Evolutionary conservation across 2,113 vertebrate species (phyloP).

Genomic region (Actinemys pallida): DNA sequence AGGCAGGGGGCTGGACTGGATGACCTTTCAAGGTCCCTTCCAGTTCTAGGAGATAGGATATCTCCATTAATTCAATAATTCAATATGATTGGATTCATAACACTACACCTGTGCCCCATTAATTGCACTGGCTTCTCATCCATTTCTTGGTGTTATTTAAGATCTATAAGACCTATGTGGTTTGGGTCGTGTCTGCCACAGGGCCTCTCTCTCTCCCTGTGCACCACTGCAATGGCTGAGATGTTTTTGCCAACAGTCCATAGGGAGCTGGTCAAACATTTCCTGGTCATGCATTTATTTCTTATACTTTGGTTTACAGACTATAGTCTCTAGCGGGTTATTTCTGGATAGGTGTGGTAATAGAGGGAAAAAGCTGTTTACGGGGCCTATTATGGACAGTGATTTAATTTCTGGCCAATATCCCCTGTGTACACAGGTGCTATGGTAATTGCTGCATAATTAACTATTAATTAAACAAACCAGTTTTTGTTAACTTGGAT

Average conservation of each 20-base stretch:
- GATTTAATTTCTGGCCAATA: constrained; percentile 22
- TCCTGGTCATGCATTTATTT: background rate
- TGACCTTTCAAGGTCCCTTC: no score
- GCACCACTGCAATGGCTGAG: background rate
- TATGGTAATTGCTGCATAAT: background rate
- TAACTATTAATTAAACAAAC: constrained; percentile 24
- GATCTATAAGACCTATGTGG: background rate
- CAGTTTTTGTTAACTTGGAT: background rate
- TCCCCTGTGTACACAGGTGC: background rate
- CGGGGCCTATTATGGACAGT: background rate
- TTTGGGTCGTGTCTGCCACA: background rate
- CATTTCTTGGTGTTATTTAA: background rate
- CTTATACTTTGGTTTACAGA: background rate
- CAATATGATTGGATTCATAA: background rate
- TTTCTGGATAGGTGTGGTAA: background rate
- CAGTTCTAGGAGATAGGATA: no score
- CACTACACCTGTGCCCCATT: background rate
- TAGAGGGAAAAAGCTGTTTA: background rate
- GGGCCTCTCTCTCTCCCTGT: background rate
- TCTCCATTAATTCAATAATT: no score
- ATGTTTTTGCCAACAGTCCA: accelerated
- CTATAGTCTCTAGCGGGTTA: accelerated
- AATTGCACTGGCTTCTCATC: background rate
- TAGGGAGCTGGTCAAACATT: background rate
- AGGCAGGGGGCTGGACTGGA: no score